Evolutionary conservation across 2,888 invertebrate species (phyloP).

Genomic region (Phaedon cochleariae): DNA sequence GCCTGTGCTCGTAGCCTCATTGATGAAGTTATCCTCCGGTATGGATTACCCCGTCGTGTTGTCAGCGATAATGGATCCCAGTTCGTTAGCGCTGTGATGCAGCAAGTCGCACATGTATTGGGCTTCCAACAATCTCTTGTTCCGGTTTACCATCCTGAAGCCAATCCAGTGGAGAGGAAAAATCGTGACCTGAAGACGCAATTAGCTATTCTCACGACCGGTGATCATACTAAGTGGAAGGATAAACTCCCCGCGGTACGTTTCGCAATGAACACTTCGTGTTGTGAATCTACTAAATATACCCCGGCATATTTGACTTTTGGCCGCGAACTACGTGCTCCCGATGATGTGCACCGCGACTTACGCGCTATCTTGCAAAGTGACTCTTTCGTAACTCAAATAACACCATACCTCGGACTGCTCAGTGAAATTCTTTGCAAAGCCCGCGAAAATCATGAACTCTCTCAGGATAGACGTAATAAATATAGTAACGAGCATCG

Average conservation of each 20-base stretch:
- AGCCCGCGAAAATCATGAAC: too few relatives aligned
- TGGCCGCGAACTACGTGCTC: too few relatives aligned
- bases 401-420: slow-evolving; percentile 25
- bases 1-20: slow-evolving; percentile 42
- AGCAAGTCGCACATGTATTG: too few relatives aligned
- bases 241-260: slow-evolving; percentile 36
- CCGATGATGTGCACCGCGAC: slow-evolving; percentile 39
- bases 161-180: slow-evolving; percentile 38
- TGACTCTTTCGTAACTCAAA: slow-evolving; percentile 33
- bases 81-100: too few relatives aligned
- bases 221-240: slow-evolving; percentile 49
- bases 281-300: slow-evolving; percentile 35
- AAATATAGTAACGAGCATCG: too few relatives aligned
- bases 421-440: slow-evolving; percentile 12
- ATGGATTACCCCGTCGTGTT: too few relatives aligned
- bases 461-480: too few relatives aligned
- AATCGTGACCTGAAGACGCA: slow-evolving; percentile 52
- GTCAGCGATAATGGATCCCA: too few relatives aligned
- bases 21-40: slow-evolving; percentile 45
- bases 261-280: slow-evolving; percentile 56
- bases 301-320: slow-evolving; percentile 51
- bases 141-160: slow-evolving; percentile 18
- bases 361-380: slow-evolving; percentile 20
- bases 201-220: slow-evolving; percentile 47
- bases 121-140: slow-evolving; percentile 5